Evolutionary conservation across 2,888 invertebrate genomes (phyloP).

Genomic region (Bembecia ichneumoniformis): DNA sequence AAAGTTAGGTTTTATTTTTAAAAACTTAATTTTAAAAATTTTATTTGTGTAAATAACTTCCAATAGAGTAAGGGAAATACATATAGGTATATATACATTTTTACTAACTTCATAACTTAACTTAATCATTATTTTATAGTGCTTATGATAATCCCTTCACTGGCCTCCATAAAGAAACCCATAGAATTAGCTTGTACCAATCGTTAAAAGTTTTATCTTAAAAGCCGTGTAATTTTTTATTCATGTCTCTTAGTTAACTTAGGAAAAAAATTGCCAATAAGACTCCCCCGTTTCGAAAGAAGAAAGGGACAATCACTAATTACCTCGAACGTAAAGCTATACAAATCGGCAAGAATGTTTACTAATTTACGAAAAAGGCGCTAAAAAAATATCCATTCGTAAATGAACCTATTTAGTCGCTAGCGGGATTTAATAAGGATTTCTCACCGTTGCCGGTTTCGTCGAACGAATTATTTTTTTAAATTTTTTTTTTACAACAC

Average conservation of each 20-base stretch:
- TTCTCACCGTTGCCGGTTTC: conserved; percentile 37
- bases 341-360: conserved; percentile 70
- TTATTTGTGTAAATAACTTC: no score
- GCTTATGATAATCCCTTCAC: no score
- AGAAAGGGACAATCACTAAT: conserved; percentile 65
- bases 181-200: no score
- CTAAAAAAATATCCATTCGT: conserved; percentile 28
- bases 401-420: conserved; percentile 69
- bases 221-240: conserved; percentile 39
- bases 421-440: conserved; percentile 69
- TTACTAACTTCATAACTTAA: no score
- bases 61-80: no score
- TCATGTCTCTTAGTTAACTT: conserved; percentile 50
- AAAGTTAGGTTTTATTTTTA: no score
- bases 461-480: conserved; percentile 10
- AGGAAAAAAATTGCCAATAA: conserved; percentile 54
- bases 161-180: no score
- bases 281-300: conserved; percentile 24
- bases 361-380: conserved; percentile 56
- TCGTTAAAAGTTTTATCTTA: conserved; percentile 6
- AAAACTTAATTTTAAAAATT: no score
- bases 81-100: no score
- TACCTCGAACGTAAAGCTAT: conserved; percentile 55
- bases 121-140: no score
- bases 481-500: conserved; percentile 26